Conservation (phyloP, 1,140 invertebrate genomes). For the Condylostylus longicornis region DNA sequence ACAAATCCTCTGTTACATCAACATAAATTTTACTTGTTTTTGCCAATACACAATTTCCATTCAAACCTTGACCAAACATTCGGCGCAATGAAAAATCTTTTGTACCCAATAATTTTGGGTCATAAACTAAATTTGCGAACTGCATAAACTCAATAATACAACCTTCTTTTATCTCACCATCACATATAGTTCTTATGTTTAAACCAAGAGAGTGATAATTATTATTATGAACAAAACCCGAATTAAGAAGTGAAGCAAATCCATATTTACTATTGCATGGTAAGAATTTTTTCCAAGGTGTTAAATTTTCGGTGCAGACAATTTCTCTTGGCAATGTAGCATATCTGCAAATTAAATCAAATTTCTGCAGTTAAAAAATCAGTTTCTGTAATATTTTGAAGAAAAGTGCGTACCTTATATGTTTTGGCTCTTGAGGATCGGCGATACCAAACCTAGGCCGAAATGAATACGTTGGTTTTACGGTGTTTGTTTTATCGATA, state of each 20-base stretch:
- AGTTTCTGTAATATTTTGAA: background rate
- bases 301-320: slow-evolving; percentile 96
- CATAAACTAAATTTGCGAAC: slow-evolving; percentile 74
- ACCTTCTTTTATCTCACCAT: slow-evolving; percentile 33
- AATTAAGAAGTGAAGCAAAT: slow-evolving; percentile 74
- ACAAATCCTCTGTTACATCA: slow-evolving; percentile 40
- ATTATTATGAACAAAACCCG: slow-evolving; percentile 79
- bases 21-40: slow-evolving; percentile 64
- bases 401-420: slow-evolving; percentile 35
- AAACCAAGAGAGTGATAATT: slow-evolving; percentile 85
- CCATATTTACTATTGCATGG: slow-evolving; percentile 82
- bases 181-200: slow-evolving; percentile 67
- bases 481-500: slow-evolving; percentile 75
- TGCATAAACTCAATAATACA: slow-evolving; percentile 70
- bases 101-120: slow-evolving; percentile 47
- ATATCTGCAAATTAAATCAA: slow-evolving; percentile 37
- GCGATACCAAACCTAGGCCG: slow-evolving; percentile 47
- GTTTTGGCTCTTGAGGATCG: slow-evolving; percentile 37
- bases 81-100: slow-evolving; percentile 73
- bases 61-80: slow-evolving; percentile 70
- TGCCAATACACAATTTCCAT: slow-evolving; percentile 63
- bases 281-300: slow-evolving; percentile 92
- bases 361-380: background rate
- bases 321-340: slow-evolving; percentile 83
- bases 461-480: slow-evolving; percentile 69